A percentile compares a stretch with the other conserved stretches of the same genome.
These are phyloP conservation scores for Hyphantria cunea DNA, from an alignment of 1,140 invertebrate species.

Conservation along the genomic window DNA sequence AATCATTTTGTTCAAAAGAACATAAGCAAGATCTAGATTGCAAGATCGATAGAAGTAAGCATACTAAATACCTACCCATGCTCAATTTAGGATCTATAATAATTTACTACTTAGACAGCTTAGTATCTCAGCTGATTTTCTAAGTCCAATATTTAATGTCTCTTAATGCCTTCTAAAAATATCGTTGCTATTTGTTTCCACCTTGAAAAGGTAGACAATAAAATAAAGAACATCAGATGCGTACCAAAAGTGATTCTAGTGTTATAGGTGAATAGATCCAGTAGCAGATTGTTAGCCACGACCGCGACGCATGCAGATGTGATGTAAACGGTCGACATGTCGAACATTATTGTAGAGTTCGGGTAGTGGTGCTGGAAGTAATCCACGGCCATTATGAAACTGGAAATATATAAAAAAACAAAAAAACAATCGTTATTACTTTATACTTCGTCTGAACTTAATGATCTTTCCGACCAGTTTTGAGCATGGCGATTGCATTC, in stretches of 20 bases:
- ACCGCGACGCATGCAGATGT: constrained; percentile 93
- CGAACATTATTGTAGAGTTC: constrained; percentile 92
- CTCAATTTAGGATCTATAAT: too few relatives aligned
- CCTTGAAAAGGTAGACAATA: too few relatives aligned
- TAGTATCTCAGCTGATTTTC: too few relatives aligned
- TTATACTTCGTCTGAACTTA: not conserved
- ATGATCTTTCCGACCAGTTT: too few relatives aligned
- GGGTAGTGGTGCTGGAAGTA: constrained; percentile 93
- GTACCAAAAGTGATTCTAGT: constrained; percentile 93
- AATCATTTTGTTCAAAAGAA: too few relatives aligned
- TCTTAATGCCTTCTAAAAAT: too few relatives aligned
- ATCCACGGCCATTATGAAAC: constrained; percentile 95
- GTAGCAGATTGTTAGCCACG: constrained; percentile 91
- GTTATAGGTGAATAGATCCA: constrained; percentile 91
- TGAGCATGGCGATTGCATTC: not conserved
- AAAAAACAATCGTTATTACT: not conserved
- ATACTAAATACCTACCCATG: too few relatives aligned
- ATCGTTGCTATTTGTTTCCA: too few relatives aligned
- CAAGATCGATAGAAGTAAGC: too few relatives aligned
- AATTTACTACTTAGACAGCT: too few relatives aligned
- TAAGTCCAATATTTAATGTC: too few relatives aligned
- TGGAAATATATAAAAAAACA: constrained; percentile 61
- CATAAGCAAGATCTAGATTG: too few relatives aligned
- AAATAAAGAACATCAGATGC: constrained; percentile 28
- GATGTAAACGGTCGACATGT: constrained; percentile 96